Evolutionary conservation across 2,888 invertebrate genomes (phyloP), one percentile per base, ranked within the genome.

Genomic region (Lasioglossum leucozonium): DNA sequence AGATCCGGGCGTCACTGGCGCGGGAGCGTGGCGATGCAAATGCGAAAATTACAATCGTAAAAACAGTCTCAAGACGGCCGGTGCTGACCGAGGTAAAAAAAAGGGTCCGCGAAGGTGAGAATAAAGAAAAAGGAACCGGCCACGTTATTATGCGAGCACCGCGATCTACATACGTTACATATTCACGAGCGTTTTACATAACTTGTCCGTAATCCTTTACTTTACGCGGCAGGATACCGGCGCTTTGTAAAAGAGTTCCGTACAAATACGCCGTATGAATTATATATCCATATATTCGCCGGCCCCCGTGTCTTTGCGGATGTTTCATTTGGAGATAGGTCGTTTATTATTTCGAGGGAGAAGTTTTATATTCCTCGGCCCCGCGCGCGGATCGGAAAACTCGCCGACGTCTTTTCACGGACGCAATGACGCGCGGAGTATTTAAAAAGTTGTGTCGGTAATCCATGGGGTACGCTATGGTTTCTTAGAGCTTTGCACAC

Each of bases 81-180:
- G 55, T n/a, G 55, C 22, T 30, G 34, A 26, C 37, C 6, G 58
- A n/a, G 42, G 26, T 10, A 18, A 5, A 42, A 40, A 77, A 40
- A 55, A 72, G 78, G 84, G 81, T 73, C 65, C 74, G 81, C 47
- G 84, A 79, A 89, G 83, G 89, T 87, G 87, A 85, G 87, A 89
- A 88, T 84, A 87, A 85, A 81, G 84, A 85, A 87, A 89, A 87
- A 87, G 82, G 77, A 79, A 82, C 73, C 75, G 62, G 69, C 37
- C 62, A 37, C 81, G 81, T 87, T 89, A 89, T 89, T 89, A 87
- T 87, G 87, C 88, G 87, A 81, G 69, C 77, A 22, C 67, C 65
- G 72, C 77, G 89, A 88, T 89, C 87, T 88, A 81, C 88, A 87
- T 89, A 88, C 87, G 82, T 89, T 88, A 87, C 89, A 88, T 88